Base-by-base conservation (phyloP, 2,113 vertebrate species). In the Saguinus imperator region DNA sequence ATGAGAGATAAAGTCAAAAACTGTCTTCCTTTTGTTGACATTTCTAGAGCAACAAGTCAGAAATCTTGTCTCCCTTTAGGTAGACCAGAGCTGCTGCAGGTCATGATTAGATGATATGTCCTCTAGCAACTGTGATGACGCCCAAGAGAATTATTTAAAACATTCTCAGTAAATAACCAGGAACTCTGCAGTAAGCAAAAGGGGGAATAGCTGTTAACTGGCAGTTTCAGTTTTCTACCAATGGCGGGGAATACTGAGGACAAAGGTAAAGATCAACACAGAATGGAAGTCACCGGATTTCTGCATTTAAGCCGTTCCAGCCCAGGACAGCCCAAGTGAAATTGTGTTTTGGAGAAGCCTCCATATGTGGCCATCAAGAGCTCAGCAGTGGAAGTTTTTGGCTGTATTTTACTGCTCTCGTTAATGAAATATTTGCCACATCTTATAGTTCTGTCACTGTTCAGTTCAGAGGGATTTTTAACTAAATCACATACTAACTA, bases 41-140 rank as follows among this genome's bases (percentile, higher is more conserved):
- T 97, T 97, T 96, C 90, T 93, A 83, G 64, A 97, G 92, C 94
- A 94, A 66, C 96, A 94, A 94, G 92, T 95, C 89, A 92, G 92
- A 96, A 91, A 79, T 76, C 84, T 82, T 86, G 75, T 93, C 95
- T 95, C 80, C 77, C 76, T 73, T 58, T 77, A 81, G n/a, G 57
- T 66, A 90, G 95, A 37, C 76, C 32, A 66, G 94, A 84, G 73
- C 58, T 40, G 76, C 84, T 52, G 37, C 0, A 43, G 90, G 91
- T 93, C 88, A 66, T 23, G 82, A 52, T 91, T 82, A 94, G 80
- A 92, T 75, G 96, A 70, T 91, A 89, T 93, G 88, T 73, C 95
- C 91, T 11, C 79, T 82, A 61, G 90, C 83, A 89, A 89, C 73
- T 40, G 18, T 10, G 96, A 90, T 95, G 94, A 97, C 79, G 82